Evolutionary conservation across 35 echinoderm and acorn worm genomes (phyloP).

Genomic region (Heliocidaris erythrogramma): DNA sequence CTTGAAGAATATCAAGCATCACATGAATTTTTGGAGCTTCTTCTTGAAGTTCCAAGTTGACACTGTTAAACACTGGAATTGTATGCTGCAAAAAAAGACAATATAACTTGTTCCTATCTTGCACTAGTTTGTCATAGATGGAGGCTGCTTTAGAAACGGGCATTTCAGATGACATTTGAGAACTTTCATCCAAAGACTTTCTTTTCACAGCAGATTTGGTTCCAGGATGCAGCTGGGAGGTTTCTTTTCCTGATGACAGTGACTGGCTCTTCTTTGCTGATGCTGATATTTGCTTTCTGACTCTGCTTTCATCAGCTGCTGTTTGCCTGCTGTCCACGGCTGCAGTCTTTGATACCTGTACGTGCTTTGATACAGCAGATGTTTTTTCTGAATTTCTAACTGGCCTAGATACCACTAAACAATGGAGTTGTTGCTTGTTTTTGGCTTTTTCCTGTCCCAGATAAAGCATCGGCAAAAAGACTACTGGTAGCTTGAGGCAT

Average conservation of each 20-base stretch:
- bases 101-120: conserved; percentile 61
- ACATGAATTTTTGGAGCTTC: conserved; percentile 24
- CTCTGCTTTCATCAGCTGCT: no score
- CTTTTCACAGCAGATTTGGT: conserved; percentile 23
- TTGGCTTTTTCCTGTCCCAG: background rate
- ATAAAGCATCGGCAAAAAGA: conserved; percentile 15
- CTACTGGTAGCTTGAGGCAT: conserved; percentile 39
- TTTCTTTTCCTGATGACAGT: conserved; percentile 3
- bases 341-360: no score
- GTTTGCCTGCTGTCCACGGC: no score
- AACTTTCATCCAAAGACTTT: background rate
- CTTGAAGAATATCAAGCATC: conserved; percentile 50
- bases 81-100: conserved; percentile 65
- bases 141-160: conserved; percentile 51
- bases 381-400: no score
- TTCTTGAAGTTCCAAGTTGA: conserved; percentile 20
- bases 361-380: no score
- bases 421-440: conserved; percentile 38
- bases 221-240: conserved; percentile 28
- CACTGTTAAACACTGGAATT: conserved; percentile 69
- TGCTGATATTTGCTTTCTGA: conserved; percentile 27
- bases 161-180: background rate
- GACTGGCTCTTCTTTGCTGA: no score
- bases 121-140: conserved; percentile 55
- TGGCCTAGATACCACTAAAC: conserved; percentile 39